Conservation (phyloP, 2,888 invertebrate genomes). For the Pristionchus japonicus region DNA sequence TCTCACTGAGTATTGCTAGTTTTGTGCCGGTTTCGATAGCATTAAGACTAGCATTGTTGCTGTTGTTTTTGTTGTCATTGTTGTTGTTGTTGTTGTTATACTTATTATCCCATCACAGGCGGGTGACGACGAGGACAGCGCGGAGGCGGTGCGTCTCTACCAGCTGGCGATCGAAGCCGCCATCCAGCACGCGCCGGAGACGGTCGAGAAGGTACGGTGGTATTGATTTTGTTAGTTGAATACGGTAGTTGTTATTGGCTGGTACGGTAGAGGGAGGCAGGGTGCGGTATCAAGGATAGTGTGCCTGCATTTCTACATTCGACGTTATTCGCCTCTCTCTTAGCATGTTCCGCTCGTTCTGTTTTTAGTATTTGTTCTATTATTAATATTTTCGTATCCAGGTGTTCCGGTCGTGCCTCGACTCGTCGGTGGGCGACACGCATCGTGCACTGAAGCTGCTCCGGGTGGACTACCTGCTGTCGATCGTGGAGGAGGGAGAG, state of each 20-base stretch:
- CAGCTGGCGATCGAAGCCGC: constrained; percentile 39
- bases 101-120: not conserved
- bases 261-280: too few relatives aligned
- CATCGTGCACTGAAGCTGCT: constrained; percentile 24
- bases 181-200: constrained; percentile 4
- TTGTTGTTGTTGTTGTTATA: not conserved
- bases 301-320: too few relatives aligned
- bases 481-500: constrained; percentile 11
- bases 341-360: too few relatives aligned
- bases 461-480: constrained; percentile 34
- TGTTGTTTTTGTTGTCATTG: not conserved
- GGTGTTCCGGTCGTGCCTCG: constrained; percentile 32
- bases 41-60: too few relatives aligned
- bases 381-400: too few relatives aligned
- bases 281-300: too few relatives aligned
- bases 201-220: constrained; percentile 44
- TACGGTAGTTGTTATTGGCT: too few relatives aligned
- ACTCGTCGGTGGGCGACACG: not conserved
- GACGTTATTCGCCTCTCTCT: too few relatives aligned
- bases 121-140: not conserved
- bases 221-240: too few relatives aligned
- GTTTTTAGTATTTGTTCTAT: too few relatives aligned
- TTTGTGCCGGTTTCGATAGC: too few relatives aligned
- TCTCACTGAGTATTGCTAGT: too few relatives aligned
- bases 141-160: constrained; percentile 19